A percentile compares a stretch with the other conserved stretches of the same genome.
phyloP scores from a whole-genome alignment of 2,888 invertebrate species.

The Congeria kusceri region DNA sequence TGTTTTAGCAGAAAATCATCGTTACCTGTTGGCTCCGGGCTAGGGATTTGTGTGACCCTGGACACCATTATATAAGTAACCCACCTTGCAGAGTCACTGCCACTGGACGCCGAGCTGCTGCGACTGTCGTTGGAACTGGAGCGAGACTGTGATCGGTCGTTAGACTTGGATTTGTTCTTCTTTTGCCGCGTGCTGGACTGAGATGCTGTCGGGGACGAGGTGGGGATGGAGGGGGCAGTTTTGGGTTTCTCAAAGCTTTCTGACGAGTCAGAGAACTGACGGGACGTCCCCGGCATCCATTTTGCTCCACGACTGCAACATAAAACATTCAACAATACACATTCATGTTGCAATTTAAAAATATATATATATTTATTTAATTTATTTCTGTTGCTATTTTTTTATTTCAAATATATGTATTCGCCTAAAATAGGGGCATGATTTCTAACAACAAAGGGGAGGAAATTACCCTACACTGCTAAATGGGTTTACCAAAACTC shows the following conservation, averaged over 20 bases:
- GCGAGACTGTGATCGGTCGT: constrained; percentile 76
- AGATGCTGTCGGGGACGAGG: constrained; percentile 66
- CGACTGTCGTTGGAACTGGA: constrained; percentile 82
- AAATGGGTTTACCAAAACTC: no score
- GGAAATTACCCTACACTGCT: no score
- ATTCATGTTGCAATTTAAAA: no score
- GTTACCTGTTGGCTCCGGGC: no score
- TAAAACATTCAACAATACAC: background rate
- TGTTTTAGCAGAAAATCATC: no score
- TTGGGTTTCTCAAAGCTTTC: constrained; percentile 69
- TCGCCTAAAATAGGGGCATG: no score
- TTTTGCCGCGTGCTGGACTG: constrained; percentile 69
- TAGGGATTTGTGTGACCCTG: no score
- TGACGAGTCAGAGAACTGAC: constrained; percentile 51
- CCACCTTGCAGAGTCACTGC: constrained; percentile 82
- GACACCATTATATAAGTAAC: constrained; percentile 3
- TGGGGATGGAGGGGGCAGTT: constrained; percentile 49
- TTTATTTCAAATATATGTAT: no score
- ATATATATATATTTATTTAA: no score
- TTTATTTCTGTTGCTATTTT: no score
- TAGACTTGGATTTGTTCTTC: constrained; percentile 62
- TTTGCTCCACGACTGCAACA: constrained; percentile 56
- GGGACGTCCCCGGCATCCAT: constrained; percentile 42
- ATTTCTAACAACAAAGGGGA: no score
- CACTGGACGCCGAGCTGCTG: constrained; percentile 82